Percentiles rank a stretch among this genome's conserved stretches.
phyloP scores from a whole-genome alignment of 2,113 vertebrate species.

The Rhabdornis inornatus region DNA sequence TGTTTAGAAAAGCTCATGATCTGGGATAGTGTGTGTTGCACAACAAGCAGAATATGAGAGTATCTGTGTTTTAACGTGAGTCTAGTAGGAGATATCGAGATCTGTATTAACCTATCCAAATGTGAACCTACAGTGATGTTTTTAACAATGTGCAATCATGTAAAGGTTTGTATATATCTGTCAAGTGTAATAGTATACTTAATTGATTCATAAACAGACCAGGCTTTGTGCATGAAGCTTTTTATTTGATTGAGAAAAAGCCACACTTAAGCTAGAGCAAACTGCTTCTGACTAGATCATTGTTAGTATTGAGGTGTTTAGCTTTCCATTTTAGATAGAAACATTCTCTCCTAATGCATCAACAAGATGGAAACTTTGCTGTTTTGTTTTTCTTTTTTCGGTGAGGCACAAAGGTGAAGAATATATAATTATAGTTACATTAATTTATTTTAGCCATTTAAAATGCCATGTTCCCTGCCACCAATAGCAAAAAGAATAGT shows the following conservation, averaged over 20 bases:
- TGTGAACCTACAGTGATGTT: not conserved
- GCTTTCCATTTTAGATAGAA: conserved; percentile 22
- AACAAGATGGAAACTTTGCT: not conserved
- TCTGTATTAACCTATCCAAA: not conserved
- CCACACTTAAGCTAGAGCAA: not conserved
- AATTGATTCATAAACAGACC: not conserved
- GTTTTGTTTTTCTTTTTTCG: not conserved
- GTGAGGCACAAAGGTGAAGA: not conserved
- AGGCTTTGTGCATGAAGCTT: not conserved
- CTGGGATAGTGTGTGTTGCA: not conserved
- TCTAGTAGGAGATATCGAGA: not conserved
- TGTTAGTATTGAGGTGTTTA: conserved; percentile 10
- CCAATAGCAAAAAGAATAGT: not conserved
- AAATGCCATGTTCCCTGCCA: not conserved
- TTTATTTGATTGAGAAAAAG: not conserved
- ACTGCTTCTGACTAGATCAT: not conserved
- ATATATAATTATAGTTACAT: not conserved
- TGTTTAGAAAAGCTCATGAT: not conserved
- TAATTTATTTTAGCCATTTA: not conserved
- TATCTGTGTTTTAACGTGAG: not conserved
- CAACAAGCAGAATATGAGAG: not conserved
- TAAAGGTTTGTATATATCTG: not conserved
- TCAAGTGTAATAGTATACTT: not conserved
- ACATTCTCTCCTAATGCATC: not conserved
- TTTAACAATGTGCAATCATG: not conserved